Conservation (phyloP, 2,113 vertebrate genomes). For the Origma solitaria region DNA sequence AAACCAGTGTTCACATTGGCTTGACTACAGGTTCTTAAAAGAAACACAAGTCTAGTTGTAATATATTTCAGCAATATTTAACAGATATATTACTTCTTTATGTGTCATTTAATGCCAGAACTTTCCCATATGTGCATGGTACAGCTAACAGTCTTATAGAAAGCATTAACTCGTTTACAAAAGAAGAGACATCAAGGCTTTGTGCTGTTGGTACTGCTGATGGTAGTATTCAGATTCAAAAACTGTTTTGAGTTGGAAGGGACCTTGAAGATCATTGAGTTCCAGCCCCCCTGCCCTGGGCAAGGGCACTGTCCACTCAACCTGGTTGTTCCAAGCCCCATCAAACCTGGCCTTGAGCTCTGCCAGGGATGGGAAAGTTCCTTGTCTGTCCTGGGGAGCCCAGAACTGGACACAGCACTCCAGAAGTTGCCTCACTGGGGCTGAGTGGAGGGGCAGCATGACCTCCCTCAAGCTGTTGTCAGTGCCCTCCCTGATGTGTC, state of each 20-base stretch:
- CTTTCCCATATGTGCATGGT: neutral
- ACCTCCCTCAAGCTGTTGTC: no score
- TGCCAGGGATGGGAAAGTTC: neutral
- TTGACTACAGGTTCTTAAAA: neutral
- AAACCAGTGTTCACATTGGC: neutral
- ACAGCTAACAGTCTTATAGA: neutral
- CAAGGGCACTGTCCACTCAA: neutral
- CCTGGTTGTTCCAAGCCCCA: neutral
- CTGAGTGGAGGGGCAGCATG: neutral
- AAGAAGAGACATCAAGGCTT: neutral
- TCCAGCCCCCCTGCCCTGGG: neutral
- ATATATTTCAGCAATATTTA: neutral
- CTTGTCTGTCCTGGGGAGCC: neutral
- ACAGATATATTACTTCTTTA: neutral
- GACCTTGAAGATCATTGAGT: neutral
- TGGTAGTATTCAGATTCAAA: neutral
- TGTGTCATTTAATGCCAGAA: neutral
- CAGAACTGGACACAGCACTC: neutral
- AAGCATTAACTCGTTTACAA: neutral
- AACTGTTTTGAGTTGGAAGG: neutral
- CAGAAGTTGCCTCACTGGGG: neutral
- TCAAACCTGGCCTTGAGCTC: neutral
- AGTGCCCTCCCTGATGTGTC: rapidly evolving
- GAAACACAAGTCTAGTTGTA: neutral
- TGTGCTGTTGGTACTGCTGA: neutral